A percentile compares a stretch with the other conserved stretches of the same genome.
These are phyloP conservation scores for Tenthredo scrophulariae DNA, from an alignment of 2,888 invertebrate species.

Conservation along the genomic window DNA sequence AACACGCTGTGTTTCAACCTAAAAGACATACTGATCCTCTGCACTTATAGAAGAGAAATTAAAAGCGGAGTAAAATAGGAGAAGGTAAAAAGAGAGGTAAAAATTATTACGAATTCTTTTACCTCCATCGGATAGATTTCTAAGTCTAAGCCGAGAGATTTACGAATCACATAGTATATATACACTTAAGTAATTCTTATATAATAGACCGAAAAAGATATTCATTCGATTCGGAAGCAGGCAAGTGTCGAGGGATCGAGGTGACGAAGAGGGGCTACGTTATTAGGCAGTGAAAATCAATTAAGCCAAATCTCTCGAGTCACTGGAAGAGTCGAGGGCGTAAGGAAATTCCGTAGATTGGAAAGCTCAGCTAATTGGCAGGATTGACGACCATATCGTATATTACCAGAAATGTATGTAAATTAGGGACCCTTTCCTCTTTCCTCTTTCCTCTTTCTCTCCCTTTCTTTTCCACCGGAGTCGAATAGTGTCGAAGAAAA, in stretches of 20 bases:
- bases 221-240: not conserved
- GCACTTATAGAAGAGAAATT: conserved; percentile 35
- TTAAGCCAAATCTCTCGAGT: conserved; percentile 29
- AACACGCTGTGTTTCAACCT: not conserved
- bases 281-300: conserved; percentile 20
- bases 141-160: not conserved
- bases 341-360: conserved; percentile 38
- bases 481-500: not conserved
- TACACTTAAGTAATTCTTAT: not conserved
- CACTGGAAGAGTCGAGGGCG: conserved; percentile 23
- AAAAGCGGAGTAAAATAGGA: not conserved
- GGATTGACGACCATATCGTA: conserved; percentile 36
- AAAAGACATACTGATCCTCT: conserved; percentile 11
- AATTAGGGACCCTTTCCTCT: conserved; percentile 12
- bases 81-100: not conserved
- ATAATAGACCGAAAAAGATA: not conserved
- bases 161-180: not conserved
- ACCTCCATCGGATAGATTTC: not conserved
- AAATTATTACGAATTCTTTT: not conserved
- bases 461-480: not conserved
- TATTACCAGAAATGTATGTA: conserved; percentile 45
- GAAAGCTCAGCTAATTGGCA: conserved; percentile 39
- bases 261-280: not conserved
- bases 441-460: not conserved
- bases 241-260: not conserved